These are phyloP conservation scores for Vidua macroura DNA, from an alignment of 2,113 vertebrate genomes.

Conservation along the genomic window DNA sequence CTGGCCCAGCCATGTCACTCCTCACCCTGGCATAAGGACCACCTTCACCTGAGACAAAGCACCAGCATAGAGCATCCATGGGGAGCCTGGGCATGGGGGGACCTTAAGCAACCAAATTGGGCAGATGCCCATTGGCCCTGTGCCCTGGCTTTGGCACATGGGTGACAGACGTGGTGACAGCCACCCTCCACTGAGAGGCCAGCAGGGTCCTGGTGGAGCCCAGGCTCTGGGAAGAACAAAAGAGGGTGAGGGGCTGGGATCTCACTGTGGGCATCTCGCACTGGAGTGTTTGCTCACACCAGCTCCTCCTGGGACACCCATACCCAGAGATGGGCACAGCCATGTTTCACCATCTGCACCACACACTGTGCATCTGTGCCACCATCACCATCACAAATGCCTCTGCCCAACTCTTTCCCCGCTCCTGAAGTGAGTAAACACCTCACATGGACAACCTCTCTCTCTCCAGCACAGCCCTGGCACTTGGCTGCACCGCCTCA, in stretches of 20 bases:
- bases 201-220: background rate
- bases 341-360: fast-evolving
- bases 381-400: fast-evolving
- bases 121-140: background rate
- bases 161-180: background rate
- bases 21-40: fast-evolving
- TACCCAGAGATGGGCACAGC: background rate
- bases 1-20: background rate
- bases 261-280: fast-evolving
- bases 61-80: background rate
- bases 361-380: fast-evolving
- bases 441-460: background rate
- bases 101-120: fast-evolving
- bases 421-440: background rate
- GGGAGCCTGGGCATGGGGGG: background rate
- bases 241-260: background rate
- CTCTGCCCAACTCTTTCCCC: fast-evolving
- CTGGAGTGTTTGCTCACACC: background rate
- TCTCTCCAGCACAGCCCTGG: background rate
- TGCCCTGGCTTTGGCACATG: background rate
- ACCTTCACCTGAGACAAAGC: background rate
- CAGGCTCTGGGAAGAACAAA: background rate
- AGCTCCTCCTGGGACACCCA: background rate
- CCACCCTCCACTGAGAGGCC: fast-evolving
- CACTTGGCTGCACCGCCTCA: background rate